Base-by-base conservation (phyloP, 2,888 invertebrate species). In the Antheraea yamamai region DNA sequence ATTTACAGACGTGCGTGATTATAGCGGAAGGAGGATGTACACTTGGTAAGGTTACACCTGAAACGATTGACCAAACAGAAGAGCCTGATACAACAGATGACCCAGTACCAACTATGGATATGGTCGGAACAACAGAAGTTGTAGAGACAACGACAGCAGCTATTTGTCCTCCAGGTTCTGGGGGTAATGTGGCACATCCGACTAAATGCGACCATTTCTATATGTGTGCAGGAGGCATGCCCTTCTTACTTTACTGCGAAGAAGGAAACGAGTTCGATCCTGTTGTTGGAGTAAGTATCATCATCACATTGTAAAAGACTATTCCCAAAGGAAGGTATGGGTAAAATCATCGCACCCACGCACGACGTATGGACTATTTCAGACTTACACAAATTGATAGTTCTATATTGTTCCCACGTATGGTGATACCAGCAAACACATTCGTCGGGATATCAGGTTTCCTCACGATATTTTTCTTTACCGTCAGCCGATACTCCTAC, bases 151-250 rank as follows among this genome's bases (percentile, higher is more conserved):
- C 35, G 2, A 39, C 73, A 61, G 18, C 30, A 12, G 8, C 39
- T 20, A 70, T 84, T 7, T 85, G 87, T 64, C 80, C 83, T 1
- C 51, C 79, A 18, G 83, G 81, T 14, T 66, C 75, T 1, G 76
- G 81, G n/a, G 86, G 83, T 2, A 82, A 81, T 12, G 79, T 85
- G 7, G 77, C 85, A 0, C 82, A 87, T 75, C 84, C 87, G 1
- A 73, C 77, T 10, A 72, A 71, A 16, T 88, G 88, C 75, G 80
- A 78, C 30, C 76, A 78, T 0, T 88, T 82, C 80, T 86, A 80
- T 72, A 78, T 84, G 76, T 88, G 88, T 35, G 75, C 73, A 0
- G 75, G 73, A 0, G 81, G 80, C 0, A 72, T 77, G 0, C 79
- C 81, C 0, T 70, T 82, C 8, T 79, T 78, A 8, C 75, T 81